A percentile compares a stretch with the other conserved stretches of the same genome.
Evolutionary conservation across 23 tunicate genomes (phyloP).

Genomic region (Halocynthia roretzi): DNA sequence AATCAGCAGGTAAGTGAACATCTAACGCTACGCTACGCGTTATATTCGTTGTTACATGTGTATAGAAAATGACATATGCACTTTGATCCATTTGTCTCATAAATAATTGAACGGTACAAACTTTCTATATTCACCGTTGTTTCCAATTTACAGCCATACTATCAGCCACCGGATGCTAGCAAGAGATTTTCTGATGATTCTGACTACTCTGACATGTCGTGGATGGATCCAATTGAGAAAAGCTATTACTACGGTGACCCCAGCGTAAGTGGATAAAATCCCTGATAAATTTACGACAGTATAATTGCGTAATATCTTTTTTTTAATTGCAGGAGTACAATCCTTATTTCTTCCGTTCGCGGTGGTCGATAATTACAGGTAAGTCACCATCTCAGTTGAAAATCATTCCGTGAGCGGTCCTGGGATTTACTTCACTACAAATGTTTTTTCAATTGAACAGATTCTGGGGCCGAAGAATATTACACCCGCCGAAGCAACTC

Average conservation of each 20-base stretch:
- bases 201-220: conserved; percentile 12
- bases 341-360: conserved; percentile 19
- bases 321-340: background rate
- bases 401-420: too few species aligned
- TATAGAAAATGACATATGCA: too few species aligned
- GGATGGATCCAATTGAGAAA: background rate
- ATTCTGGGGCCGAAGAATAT: too few species aligned
- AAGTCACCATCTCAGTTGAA: background rate
- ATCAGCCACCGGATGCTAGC: background rate
- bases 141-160: conserved; percentile 11
- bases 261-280: background rate
- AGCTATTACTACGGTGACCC: background rate
- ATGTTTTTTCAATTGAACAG: too few species aligned
- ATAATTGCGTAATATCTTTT: background rate
- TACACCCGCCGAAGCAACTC: too few species aligned
- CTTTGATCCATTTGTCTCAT: too few species aligned
- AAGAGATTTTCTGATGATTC: conserved; percentile 23
- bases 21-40: too few species aligned
- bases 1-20: background rate
- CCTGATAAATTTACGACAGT: background rate
- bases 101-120: too few species aligned
- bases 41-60: too few species aligned
- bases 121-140: background rate
- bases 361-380: conserved; percentile 15
- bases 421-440: too few species aligned